Base-by-base conservation (phyloP, 2,888 invertebrate genomes). In the Drosophila greeni region DNA sequence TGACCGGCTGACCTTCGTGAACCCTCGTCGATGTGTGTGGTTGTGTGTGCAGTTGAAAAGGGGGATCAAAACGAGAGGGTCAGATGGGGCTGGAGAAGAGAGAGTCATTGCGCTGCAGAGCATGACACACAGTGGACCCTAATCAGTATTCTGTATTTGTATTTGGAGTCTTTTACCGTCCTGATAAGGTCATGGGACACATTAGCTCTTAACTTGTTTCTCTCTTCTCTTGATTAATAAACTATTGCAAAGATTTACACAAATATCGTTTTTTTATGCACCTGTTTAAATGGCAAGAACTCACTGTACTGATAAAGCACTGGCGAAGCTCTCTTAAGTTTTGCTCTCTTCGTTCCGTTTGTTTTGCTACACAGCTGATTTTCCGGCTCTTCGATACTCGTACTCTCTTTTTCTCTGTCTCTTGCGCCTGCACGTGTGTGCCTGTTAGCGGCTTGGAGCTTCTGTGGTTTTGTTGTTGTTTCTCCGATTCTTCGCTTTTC, bases 1-100 rank as follows among this genome's bases (percentile, higher is more conserved):
- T 88, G 88, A 87, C 88, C 87, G 72, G 78, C 80, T 86, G 88
- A 88, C 87, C 88, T 85, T 82, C 81, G 75, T 87, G 85, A 86
- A 86, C 86, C 76, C 82, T 74, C 74, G 73, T 66, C 53, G 31
- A 24, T 48, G 54, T 54, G 49, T 67, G 33, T 52, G 57, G 40
- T 18, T 37, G 36, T 42, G 29, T 40, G 51, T 33, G 45, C 33
- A 49, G 23, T 7, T 34, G 5, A 20, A 31, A 45, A 14, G 29
- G 20, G 36, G 26, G 47, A 49, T 56, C 58, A 40, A 47, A 43
- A 12, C 31, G 42, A 66, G 26, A 48, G 31, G 26, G 37, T 24
- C 18, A 20, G n/a, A 20, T 31, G 45, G 45, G 45, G 29, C 18
- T 47, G 20, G 23, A 36, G 9, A 23, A 69, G 45, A 58, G 45